Evolutionary conservation across 2,113 vertebrate species (phyloP).

Genomic region (Phodopus roborovskii): DNA sequence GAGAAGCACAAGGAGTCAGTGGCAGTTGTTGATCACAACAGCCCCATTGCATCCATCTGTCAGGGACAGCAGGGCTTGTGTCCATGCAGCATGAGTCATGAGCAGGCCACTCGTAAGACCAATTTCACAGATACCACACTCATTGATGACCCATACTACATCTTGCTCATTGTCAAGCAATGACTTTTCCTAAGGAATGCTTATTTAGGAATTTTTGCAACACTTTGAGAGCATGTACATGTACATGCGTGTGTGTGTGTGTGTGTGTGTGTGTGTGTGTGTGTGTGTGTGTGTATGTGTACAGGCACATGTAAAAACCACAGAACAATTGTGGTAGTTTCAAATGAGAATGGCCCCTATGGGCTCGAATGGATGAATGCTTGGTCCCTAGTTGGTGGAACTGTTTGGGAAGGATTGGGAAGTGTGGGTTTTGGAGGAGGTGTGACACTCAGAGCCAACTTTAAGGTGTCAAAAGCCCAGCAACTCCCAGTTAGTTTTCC

Average conservation of each 20-base stretch:
- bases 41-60: neutral
- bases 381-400: neutral
- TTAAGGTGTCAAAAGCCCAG: neutral
- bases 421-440: neutral
- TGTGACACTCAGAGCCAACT: neutral
- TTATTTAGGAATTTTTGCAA: neutral
- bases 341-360: neutral
- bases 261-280: too few species aligned
- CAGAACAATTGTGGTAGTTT: neutral
- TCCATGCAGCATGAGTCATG: neutral
- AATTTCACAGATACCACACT: neutral
- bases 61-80: neutral
- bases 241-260: neutral
- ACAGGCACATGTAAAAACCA: neutral
- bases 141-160: neutral
- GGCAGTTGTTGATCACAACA: neutral
- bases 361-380: neutral
- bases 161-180: neutral
- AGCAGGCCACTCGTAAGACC: neutral
- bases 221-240: neutral
- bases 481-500: neutral
- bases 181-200: neutral
- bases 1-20: neutral
- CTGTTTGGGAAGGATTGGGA: neutral
- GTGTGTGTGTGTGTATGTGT: neutral